These are phyloP conservation scores for Dendrolimus kikuchii DNA, from an alignment of 1,140 invertebrate genomes.

Conservation along the genomic window DNA sequence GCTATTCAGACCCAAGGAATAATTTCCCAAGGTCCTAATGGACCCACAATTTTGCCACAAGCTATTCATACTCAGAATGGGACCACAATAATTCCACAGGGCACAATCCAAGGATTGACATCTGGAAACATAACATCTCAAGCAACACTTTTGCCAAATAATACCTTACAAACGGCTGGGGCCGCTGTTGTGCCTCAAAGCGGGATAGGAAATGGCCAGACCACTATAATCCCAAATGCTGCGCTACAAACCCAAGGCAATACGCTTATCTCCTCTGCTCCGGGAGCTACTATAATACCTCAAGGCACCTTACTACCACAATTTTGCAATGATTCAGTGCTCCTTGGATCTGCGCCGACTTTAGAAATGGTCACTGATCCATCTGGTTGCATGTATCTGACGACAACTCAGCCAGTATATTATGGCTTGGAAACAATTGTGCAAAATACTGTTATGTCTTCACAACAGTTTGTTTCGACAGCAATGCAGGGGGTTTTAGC, in stretches of 20 bases:
- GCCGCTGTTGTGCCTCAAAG: conserved; percentile 63
- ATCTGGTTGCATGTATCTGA: conserved; percentile 79
- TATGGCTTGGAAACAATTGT: conserved; percentile 88
- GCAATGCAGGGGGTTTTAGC: conserved; percentile 83
- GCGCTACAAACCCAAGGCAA: conserved; percentile 61
- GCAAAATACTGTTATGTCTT: conserved; percentile 88
- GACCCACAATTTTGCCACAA: conserved; percentile 65
- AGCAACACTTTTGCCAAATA: conserved; percentile 58
- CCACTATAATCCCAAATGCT: conserved; percentile 63
- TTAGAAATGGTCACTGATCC: conserved; percentile 81
- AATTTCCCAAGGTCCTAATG: conserved; percentile 67
- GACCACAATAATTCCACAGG: conserved; percentile 65
- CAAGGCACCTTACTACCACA: conserved; percentile 78
- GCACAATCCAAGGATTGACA: conserved; percentile 60
- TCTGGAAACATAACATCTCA: conserved; percentile 60
- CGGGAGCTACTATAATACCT: conserved; percentile 69
- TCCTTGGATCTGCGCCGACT: conserved; percentile 78
- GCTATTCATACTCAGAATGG: conserved; percentile 69
- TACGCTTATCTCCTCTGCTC: conserved; percentile 56
- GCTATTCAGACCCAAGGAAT: conserved; percentile 71
- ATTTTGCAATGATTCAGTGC: conserved; percentile 75
- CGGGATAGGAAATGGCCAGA: conserved; percentile 63
- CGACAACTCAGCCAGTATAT: conserved; percentile 80
- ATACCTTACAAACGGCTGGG: conserved; percentile 55
- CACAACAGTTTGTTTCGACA: conserved; percentile 85